Conservation (phyloP, 2,113 vertebrate genomes). For the Caretta caretta region DNA sequence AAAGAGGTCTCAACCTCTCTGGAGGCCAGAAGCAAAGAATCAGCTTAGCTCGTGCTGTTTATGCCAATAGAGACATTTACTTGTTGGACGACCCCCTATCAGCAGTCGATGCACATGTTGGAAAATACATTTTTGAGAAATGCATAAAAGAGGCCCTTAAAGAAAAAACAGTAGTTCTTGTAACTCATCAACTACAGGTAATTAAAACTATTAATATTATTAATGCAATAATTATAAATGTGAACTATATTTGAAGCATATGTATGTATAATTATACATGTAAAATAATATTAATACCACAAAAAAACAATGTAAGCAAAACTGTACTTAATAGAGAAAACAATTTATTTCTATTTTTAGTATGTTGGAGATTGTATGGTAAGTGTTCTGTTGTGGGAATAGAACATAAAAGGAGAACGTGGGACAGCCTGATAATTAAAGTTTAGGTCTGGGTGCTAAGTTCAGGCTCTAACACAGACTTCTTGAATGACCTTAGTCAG, state of each 20-base stretch:
- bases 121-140: conserved; percentile 85
- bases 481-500: background rate
- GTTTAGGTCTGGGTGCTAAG: background rate
- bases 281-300: background rate
- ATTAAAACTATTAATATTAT: background rate
- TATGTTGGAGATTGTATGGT: background rate
- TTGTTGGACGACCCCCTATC: conserved; percentile 85
- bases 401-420: background rate
- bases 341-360: background rate
- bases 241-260: background rate
- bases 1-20: conserved; percentile 83
- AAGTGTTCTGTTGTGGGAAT: background rate
- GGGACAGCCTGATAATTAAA: background rate
- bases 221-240: background rate
- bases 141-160: conserved; percentile 79
- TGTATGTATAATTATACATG: background rate
- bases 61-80: conserved; percentile 81
- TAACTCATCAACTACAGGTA: conserved; percentile 87
- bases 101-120: conserved; percentile 83
- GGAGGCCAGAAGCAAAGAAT: conserved; percentile 86
- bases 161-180: conserved; percentile 81
- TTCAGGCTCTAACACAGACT: background rate
- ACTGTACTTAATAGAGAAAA: background rate
- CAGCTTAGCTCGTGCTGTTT: conserved; percentile 83
- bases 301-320: background rate